Evolutionary conservation across 2,113 vertebrate genomes (phyloP).

Genomic region (Rallus limicola): DNA sequence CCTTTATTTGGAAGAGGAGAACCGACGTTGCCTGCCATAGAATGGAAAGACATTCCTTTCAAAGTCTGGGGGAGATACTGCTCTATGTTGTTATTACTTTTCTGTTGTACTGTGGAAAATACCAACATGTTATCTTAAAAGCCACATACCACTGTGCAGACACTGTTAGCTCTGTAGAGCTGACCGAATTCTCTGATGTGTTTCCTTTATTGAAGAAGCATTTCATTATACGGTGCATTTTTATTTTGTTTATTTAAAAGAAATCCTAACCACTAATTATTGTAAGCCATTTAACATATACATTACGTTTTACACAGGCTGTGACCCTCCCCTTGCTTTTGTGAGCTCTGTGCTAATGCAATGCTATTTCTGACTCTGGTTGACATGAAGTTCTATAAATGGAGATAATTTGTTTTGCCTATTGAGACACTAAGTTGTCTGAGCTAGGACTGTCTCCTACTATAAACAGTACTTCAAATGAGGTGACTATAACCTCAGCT

Average conservation of each 20-base stretch:
- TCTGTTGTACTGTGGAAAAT: background rate
- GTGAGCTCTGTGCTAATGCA: conserved; percentile 24
- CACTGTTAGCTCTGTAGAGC: background rate
- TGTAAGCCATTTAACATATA: background rate
- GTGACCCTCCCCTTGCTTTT: conserved; percentile 2
- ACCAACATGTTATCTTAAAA: background rate
- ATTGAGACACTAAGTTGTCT: conserved; percentile 29
- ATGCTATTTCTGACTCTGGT: conserved; percentile 39
- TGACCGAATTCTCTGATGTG: background rate
- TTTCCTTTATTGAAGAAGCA: background rate
- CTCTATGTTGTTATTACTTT: background rate
- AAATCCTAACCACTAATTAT: conserved; percentile 51
- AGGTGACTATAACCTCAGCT: conserved; percentile 38
- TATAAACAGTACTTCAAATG: conserved; percentile 38
- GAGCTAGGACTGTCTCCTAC: conserved; percentile 27
- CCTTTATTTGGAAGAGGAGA: background rate
- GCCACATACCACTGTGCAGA: rapidly evolving
- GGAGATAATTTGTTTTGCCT: conserved; percentile 60
- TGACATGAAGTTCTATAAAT: conserved; percentile 49
- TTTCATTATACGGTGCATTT: background rate
- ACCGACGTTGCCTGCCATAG: background rate
- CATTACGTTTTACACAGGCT: background rate
- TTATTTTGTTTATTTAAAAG: conserved; percentile 25
- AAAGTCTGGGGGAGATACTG: background rate
- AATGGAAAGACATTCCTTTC: background rate